These are phyloP conservation scores for Omphaloscelis lunosa DNA, from an alignment of 2,888 invertebrate species.

Conservation along the genomic window DNA sequence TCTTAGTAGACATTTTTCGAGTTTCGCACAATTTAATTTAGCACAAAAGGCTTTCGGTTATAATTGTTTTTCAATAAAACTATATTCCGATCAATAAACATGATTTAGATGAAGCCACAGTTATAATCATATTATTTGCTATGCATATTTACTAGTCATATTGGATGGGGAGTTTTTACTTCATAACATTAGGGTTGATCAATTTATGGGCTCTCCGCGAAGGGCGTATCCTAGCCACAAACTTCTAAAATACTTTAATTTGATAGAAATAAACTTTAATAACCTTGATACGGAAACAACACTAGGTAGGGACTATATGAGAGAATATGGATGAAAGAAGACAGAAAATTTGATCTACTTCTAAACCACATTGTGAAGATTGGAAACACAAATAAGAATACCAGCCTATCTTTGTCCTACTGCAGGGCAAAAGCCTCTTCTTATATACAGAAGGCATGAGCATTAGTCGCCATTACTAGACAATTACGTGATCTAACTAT, in stretches of 20 bases:
- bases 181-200: constrained; percentile 27
- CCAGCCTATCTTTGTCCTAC: neutral
- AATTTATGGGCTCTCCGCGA: constrained; percentile 10
- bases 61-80: neutral
- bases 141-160: neutral
- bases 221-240: constrained; percentile 12
- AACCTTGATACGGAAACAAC: neutral
- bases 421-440: neutral
- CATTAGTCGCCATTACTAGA: neutral
- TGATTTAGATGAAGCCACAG: neutral
- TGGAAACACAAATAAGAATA: neutral
- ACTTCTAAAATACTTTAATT: constrained; percentile 15
- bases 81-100: constrained; percentile 3
- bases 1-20: constrained; percentile 5
- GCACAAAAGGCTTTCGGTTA: neutral
- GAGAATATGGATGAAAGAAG: neutral
- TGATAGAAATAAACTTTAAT: neutral
- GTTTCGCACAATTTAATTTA: constrained; percentile 3
- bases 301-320: neutral
- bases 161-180: neutral
- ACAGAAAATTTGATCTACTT: neutral
- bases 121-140: constrained; percentile 19
- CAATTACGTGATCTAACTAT: constrained; percentile 20
- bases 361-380: neutral
- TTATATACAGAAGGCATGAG: neutral